Conservation (phyloP, 2,888 invertebrate genomes). For the Neria commutata region DNA sequence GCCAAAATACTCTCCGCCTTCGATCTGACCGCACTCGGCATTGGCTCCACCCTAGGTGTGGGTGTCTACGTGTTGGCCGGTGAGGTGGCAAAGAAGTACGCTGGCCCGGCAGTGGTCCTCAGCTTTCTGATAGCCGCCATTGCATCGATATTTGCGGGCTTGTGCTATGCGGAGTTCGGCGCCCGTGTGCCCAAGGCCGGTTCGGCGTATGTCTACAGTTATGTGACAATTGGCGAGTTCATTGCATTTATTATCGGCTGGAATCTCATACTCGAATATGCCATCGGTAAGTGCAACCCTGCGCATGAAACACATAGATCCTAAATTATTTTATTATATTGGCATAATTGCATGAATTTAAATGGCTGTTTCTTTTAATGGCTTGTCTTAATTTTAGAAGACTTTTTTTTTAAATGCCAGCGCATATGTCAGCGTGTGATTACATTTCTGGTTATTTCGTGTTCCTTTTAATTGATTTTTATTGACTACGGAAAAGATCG, state of each 20-base stretch:
- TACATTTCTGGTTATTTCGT: too few relatives aligned
- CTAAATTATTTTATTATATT: too few relatives aligned
- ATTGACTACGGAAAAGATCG: too few relatives aligned
- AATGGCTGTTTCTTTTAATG: too few relatives aligned
- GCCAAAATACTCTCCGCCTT: constrained; percentile 79
- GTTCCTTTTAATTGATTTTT: too few relatives aligned
- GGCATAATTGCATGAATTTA: too few relatives aligned
- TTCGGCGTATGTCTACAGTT: constrained; percentile 92
- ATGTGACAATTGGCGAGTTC: constrained; percentile 91
- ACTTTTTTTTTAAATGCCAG: too few relatives aligned
- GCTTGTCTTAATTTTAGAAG: too few relatives aligned
- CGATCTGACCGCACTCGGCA: constrained; percentile 82
- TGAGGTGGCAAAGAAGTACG: constrained; percentile 77
- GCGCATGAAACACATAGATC: too few relatives aligned
- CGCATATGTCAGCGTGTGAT: too few relatives aligned
- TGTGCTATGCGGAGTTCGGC: constrained; percentile 92
- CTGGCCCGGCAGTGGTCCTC: constrained; percentile 85
- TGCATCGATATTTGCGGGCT: constrained; percentile 86
- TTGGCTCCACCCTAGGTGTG: constrained; percentile 85
- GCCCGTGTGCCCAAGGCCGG: constrained; percentile 88
- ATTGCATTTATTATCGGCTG: constrained; percentile 91
- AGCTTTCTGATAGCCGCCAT: constrained; percentile 89
- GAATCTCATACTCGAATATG: constrained; percentile 90
- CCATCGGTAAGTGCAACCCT: constrained; percentile 77
- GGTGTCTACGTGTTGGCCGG: constrained; percentile 91